Evolutionary conservation across 2,113 vertebrate genomes (phyloP), one percentile per base, ranked within the genome.

Genomic region (Python bivittatus): DNA sequence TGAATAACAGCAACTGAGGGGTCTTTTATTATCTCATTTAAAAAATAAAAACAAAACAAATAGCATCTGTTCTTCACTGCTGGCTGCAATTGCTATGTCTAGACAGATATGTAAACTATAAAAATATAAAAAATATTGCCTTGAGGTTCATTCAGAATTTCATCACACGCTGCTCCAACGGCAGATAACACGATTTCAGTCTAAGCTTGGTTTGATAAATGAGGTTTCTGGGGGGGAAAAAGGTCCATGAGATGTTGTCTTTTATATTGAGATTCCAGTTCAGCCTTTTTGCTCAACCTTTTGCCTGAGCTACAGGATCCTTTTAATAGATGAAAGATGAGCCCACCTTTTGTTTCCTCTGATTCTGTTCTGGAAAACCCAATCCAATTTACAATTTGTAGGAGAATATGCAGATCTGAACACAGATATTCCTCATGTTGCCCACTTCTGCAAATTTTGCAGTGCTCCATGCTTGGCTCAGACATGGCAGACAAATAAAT

Each of bases 71-170:
- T 92, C 90, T 72, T 86, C 91, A 68, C 88, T 60, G 57, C 68
- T 48, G 1, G 89, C 91, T 93, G 52, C 93, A 93, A n/a, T 54
- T 72, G 52, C 29, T 68, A 84, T 93, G 94, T 95, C 94, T 95
- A 95, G 88, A 95, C 64, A 93, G 91, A 92, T 86, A 85, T 25
- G 89, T 64, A 64, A 93, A 91, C 87, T 38, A 17, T 33, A 93
- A 94, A 93, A 88, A 90, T 0, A 23, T 23, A 4, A 88, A 64
- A 23, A 22, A 0, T 2, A 85, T 42, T 9, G 23, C 58, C 29
- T 64, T 91, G 90, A 29, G 94, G 93, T 94, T 84, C 60, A 27
- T 57, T 93, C 5, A 15, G 79, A 90, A 91, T 86, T 91, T 96
- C 64, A 89, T 54, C 52, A 86, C 56, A 64, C 64, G 72, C 17